phyloP scores from a whole-genome alignment of 30 jellyfish, hydroid and myxozoan genomes.

The Chrysaora quinquecirrha region DNA sequence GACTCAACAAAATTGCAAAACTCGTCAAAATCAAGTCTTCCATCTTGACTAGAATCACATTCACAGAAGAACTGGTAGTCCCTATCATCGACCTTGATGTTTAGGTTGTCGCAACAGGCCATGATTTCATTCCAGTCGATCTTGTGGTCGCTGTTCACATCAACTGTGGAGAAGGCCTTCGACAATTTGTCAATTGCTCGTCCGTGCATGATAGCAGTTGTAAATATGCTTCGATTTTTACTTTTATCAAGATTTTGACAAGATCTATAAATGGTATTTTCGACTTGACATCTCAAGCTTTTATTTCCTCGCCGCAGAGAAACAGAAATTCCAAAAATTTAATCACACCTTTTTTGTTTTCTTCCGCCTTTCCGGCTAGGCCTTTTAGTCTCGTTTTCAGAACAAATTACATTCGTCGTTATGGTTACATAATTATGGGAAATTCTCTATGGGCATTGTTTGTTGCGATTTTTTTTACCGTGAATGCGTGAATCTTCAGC shows the following conservation, averaged over 20 bases:
- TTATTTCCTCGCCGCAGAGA: too few relatives aligned
- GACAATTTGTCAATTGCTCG: constrained; percentile 55
- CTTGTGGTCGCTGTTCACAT: constrained; percentile 46
- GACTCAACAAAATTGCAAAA: constrained; percentile 64
- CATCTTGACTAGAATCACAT: constrained; percentile 48
- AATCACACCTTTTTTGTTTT: too few relatives aligned
- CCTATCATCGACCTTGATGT: constrained; percentile 41
- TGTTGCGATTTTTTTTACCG: too few relatives aligned
- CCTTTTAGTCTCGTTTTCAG: too few relatives aligned
- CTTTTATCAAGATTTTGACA: not conserved
- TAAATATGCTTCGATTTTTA: not conserved
- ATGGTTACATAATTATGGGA: too few relatives aligned
- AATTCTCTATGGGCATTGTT: too few relatives aligned
- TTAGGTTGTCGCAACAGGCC: constrained; percentile 59
- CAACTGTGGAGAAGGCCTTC: constrained; percentile 64
- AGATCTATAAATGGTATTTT: too few relatives aligned
- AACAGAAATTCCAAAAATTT: too few relatives aligned
- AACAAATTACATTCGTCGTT: too few relatives aligned
- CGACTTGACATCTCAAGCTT: too few relatives aligned
- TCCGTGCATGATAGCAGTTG: constrained; percentile 42
- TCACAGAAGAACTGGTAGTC: constrained; percentile 39
- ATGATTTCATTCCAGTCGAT: constrained; percentile 76
- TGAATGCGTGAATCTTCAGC: too few relatives aligned
- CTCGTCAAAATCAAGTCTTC: constrained; percentile 56
- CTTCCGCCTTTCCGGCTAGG: too few relatives aligned